These are phyloP conservation scores for Entomobrya multifasciata DNA, from an alignment of 2,888 invertebrate species.

Conservation along the genomic window DNA sequence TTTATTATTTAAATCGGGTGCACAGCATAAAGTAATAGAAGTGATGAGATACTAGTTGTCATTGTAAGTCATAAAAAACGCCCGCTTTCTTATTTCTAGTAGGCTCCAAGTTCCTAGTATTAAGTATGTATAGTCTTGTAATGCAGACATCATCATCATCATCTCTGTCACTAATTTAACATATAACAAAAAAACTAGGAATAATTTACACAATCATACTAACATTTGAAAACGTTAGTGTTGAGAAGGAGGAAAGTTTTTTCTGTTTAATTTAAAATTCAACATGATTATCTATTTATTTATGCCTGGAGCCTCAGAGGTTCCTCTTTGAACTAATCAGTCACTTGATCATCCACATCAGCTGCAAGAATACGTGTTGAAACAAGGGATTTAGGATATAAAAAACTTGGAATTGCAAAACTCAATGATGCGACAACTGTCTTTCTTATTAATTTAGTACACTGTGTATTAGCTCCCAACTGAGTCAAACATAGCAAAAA, in stretches of 20 bases:
- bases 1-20: slow-evolving; percentile 37
- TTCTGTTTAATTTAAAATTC: slow-evolving; percentile 46
- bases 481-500: not conserved
- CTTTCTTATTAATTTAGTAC: slow-evolving; percentile 14
- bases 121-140: too few relatives aligned
- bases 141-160: not conserved
- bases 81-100: too few relatives aligned
- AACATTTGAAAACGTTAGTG: not conserved
- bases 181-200: slow-evolving; percentile 15
- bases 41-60: too few relatives aligned
- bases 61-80: not conserved
- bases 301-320: slow-evolving; percentile 74
- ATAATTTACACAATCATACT: slow-evolving; percentile 24
- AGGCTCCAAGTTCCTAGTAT: too few relatives aligned
- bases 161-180: slow-evolving; percentile 12
- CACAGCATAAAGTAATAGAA: not conserved
- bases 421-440: not conserved
- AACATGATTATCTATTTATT: slow-evolving; percentile 74
- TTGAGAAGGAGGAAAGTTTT: not conserved
- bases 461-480: not conserved
- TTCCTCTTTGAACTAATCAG: slow-evolving; percentile 67
- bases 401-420: slow-evolving; percentile 41
- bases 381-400: not conserved
- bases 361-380: slow-evolving; percentile 16
- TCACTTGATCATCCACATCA: slow-evolving; percentile 47